phyloP scores from a whole-genome alignment of 2,797 vertebrate genomes.

The Siniperca undulata region DNA sequence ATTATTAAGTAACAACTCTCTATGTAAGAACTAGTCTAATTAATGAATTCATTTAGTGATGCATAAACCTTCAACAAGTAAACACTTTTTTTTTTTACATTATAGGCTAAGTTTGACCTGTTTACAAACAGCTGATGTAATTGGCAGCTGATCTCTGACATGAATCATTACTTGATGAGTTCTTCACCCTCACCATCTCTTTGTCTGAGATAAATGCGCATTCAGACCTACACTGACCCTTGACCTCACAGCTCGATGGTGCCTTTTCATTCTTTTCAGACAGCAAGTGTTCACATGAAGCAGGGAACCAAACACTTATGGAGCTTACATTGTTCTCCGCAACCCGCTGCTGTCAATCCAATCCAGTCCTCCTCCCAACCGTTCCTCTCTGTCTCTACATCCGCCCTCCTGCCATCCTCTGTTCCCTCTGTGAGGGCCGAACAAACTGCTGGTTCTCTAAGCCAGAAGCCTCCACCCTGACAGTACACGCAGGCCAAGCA shows the following conservation, averaged over 20 bases:
- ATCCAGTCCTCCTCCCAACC: background rate
- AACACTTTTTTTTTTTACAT: background rate
- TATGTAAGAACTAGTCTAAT: too few species aligned
- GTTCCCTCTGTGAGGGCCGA: conserved; percentile 44
- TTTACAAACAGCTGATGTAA: background rate
- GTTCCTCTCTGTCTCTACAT: conserved; percentile 12
- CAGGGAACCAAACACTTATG: conserved; percentile 44
- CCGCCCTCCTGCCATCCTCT: conserved; percentile 32
- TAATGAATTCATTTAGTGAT: background rate
- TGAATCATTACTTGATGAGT: conserved; percentile 7
- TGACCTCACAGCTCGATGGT: conserved; percentile 63
- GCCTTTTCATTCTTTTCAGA: conserved; percentile 63
- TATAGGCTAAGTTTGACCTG: background rate
- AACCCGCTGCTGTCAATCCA: conserved; percentile 51
- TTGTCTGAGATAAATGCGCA: conserved; percentile 54
- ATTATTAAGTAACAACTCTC: background rate
- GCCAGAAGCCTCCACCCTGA: conserved; percentile 39
- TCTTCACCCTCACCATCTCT: conserved; percentile 8
- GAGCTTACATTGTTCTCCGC: conserved; percentile 52
- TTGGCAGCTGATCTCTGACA: conserved; percentile 9
- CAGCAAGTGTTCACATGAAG: conserved; percentile 58
- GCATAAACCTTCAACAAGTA: background rate
- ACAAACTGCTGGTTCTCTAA: conserved; percentile 30
- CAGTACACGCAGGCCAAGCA: conserved; percentile 33
- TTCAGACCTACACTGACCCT: conserved; percentile 56